Evolutionary conservation across 2,888 invertebrate species (phyloP).

Genomic region (Diplolepis rosae): DNA sequence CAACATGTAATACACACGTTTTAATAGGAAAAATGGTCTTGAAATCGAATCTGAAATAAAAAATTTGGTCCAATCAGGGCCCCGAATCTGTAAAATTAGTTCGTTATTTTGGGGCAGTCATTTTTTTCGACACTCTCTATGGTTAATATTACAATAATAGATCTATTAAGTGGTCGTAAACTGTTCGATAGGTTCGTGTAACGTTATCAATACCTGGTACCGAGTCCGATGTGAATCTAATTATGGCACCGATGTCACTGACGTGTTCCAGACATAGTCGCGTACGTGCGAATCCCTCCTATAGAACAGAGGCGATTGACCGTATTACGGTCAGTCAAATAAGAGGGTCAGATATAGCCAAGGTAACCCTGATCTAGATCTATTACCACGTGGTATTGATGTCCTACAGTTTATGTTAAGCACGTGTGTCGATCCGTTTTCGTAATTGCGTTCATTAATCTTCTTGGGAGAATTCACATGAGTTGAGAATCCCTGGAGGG

Average conservation of each 20-base stretch:
- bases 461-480: conserved; percentile 4
- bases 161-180: conserved; percentile 15
- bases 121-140: no score
- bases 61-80: no score
- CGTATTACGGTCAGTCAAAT: conserved; percentile 69
- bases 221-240: conserved; percentile 55
- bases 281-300: conserved; percentile 44
- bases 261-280: conserved; percentile 59
- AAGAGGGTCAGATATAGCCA: conserved; percentile 72
- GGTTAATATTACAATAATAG: neutral
- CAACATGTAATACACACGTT: no score
- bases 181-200: conserved; percentile 22
- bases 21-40: no score
- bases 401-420: conserved; percentile 44
- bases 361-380: conserved; percentile 73
- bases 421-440: conserved; percentile 43
- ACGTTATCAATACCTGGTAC: conserved; percentile 22
- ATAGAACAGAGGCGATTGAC: conserved; percentile 66
- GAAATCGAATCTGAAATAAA: no score
- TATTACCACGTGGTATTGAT: conserved; percentile 70
- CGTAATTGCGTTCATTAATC: conserved; percentile 21
- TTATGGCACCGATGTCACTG: conserved; percentile 57
- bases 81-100: no score
- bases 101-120: no score
- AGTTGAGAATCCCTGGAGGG: conserved; percentile 9